These are phyloP conservation scores for Xylota segnis DNA, from an alignment of 2,888 invertebrate genomes.

Conservation along the genomic window DNA sequence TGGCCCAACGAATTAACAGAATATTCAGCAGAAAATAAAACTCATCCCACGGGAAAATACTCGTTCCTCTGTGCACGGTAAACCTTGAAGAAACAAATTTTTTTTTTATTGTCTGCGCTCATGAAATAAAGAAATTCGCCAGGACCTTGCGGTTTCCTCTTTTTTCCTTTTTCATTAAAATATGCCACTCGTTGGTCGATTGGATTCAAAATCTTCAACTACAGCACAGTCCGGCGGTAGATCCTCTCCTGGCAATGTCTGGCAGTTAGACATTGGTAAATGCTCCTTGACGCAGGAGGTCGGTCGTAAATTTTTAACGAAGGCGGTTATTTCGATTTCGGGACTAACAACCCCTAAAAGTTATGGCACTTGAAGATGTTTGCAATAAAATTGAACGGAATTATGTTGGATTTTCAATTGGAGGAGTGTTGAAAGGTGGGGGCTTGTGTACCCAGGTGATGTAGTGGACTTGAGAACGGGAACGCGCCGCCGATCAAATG, in stretches of 20 bases:
- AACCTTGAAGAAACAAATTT: neutral
- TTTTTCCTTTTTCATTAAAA: conserved; percentile 4
- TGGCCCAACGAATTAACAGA: conserved; percentile 25
- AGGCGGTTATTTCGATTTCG: conserved; percentile 26
- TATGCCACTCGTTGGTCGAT: neutral
- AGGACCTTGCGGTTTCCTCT: neutral
- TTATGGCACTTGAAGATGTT: conserved; percentile 37
- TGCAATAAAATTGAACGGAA: conserved; percentile 33
- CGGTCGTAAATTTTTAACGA: conserved; percentile 57
- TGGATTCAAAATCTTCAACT: neutral
- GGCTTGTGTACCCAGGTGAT: neutral
- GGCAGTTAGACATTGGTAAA: neutral
- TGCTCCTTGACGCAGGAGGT: conserved; percentile 16
- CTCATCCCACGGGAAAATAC: conserved; percentile 10
- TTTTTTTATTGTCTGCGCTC: neutral
- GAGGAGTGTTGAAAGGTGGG: conserved; percentile 6
- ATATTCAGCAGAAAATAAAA: conserved; percentile 19
- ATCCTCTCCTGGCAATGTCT: neutral
- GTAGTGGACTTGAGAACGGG: neutral
- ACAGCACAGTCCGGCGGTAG: neutral
- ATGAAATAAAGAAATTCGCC: conserved; percentile 1
- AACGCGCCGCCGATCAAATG: neutral
- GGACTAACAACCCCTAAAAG: conserved; percentile 20
- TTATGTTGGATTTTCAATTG: conserved; percentile 51
- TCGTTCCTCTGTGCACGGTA: neutral